phyloP scores from a whole-genome alignment of 2,797 vertebrate species.

The Merluccius polli region DNA sequence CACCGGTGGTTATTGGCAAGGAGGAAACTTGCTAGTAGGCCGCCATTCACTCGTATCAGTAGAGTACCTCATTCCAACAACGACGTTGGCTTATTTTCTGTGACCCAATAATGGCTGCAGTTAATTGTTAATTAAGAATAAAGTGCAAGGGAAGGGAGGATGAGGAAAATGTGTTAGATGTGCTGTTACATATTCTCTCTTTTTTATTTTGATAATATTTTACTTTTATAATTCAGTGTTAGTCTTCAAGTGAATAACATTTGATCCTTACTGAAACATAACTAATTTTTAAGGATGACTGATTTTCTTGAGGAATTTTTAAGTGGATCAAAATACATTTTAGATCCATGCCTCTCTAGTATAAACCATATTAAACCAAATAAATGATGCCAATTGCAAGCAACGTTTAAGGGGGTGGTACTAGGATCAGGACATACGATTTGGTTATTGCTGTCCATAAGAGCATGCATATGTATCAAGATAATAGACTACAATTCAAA shows the following conservation, averaged over 20 bases:
- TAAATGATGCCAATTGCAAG: too few relatives aligned
- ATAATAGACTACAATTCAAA: neutral
- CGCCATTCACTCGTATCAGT: constrained; percentile 63
- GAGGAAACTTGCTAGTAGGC: constrained; percentile 63
- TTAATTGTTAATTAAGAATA: neutral
- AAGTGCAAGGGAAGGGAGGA: neutral
- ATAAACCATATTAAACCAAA: too few relatives aligned
- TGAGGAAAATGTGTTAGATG: neutral
- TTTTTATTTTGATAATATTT: neutral
- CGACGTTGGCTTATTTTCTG: neutral
- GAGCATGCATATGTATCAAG: too few relatives aligned
- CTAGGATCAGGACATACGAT: too few relatives aligned
- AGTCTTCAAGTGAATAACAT: neutral
- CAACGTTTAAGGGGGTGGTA: too few relatives aligned
- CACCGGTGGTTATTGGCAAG: constrained; percentile 68
- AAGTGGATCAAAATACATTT: too few relatives aligned
- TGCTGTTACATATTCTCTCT: neutral
- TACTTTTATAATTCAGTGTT: neutral
- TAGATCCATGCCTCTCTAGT: too few relatives aligned
- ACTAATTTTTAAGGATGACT: neutral
- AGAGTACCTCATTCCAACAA: constrained; percentile 52
- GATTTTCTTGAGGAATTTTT: neutral
- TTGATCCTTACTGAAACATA: neutral
- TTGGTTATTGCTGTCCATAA: too few relatives aligned
- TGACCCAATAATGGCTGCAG: constrained; percentile 14